Base-by-base conservation (phyloP, 2,113 vertebrate genomes). In the Probosciger aterrimus region DNA sequence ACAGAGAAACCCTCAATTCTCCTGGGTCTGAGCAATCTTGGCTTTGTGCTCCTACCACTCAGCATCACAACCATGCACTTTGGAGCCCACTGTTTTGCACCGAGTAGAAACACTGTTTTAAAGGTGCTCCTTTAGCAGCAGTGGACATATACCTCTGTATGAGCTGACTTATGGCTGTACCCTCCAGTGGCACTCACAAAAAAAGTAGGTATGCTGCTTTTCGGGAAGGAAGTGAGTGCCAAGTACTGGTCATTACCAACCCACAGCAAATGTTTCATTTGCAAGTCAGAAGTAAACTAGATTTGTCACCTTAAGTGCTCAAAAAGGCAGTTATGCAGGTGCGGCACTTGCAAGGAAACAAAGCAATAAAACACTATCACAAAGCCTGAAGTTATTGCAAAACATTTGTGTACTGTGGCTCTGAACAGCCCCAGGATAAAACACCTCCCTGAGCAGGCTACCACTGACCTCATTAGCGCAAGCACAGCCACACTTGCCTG, bases 321-420 rank as follows among this genome's bases (percentile, higher is more conserved):
- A 18, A 43, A 84, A 94, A 85, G 44, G 74, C 41, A 85, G 78
- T 63, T 82, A n/a, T 84, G 73, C n/a, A 88, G 83, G 83, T 5
- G 78, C 82, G 82, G 90, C 53, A 86, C 52, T 92, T 64, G 11
- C 49, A 82, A 59, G 30, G 55, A 92, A 94, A 84, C 16, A 79
- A 92, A 92, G 52, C 77, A 92, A 69, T 82, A 73, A 79, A 95
- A 44, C n/a, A 35, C 31, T 86, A 83, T 92, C 90, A 87, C 37
- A 49, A 52, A 82, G 82, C 25, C 53, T 9, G 3, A 39, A 76
- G 77, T 68, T 93, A 79, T 77, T 91, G 67, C 0, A 0, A 94
- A 90, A 84, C 18, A 49, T 52, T 64, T 63, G 57, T 43, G 77
- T 28, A 43, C 46, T 68, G 10, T 1, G 7, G 69, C 49, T 90